Evolutionary conservation across 2,888 invertebrate species (phyloP).

Genomic region (Lithophane ornitopus): DNA sequence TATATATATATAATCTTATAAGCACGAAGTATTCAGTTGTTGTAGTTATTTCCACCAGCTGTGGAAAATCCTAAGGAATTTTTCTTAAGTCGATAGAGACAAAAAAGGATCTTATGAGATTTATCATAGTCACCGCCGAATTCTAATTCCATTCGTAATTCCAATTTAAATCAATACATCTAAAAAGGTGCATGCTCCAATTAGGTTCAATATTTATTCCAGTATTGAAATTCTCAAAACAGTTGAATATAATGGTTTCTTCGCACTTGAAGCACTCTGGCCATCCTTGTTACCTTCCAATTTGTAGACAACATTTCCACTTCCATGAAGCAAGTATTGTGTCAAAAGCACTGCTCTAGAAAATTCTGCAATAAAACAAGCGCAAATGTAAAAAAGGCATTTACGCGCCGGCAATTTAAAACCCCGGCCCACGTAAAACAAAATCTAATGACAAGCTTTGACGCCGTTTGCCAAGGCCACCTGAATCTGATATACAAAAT

Average conservation of each 20-base stretch:
- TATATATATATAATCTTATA: too few relatives aligned
- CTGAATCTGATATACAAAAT: conserved; percentile 64
- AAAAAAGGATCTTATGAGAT: conserved; percentile 32
- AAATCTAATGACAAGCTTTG: conserved; percentile 66
- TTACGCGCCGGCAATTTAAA: conserved; percentile 58
- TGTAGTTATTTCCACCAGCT: background rate
- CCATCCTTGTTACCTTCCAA: conserved; percentile 8
- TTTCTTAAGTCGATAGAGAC: background rate
- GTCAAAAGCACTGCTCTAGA: conserved; percentile 10
- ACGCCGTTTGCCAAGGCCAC: conserved; percentile 57
- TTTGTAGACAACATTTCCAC: background rate
- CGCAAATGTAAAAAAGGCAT: conserved; percentile 48
- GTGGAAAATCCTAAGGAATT: background rate
- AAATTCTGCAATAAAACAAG: conserved; percentile 41
- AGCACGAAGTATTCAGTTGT: background rate
- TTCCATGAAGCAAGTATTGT: conserved; percentile 17
- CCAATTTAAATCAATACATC: conserved; percentile 13
- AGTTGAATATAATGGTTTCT: background rate
- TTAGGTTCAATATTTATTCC: conserved; percentile 9
- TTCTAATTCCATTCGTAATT: conserved; percentile 15
- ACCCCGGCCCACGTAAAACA: conserved; percentile 48
- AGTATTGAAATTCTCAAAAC: background rate
- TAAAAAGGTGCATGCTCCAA: conserved; percentile 13
- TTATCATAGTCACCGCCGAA: conserved; percentile 6
- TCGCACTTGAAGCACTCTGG: background rate